Evolutionary conservation across 2,888 invertebrate genomes (phyloP), one percentile per base, ranked within the genome.

Genomic region (Petrophora chlorosata): DNA sequence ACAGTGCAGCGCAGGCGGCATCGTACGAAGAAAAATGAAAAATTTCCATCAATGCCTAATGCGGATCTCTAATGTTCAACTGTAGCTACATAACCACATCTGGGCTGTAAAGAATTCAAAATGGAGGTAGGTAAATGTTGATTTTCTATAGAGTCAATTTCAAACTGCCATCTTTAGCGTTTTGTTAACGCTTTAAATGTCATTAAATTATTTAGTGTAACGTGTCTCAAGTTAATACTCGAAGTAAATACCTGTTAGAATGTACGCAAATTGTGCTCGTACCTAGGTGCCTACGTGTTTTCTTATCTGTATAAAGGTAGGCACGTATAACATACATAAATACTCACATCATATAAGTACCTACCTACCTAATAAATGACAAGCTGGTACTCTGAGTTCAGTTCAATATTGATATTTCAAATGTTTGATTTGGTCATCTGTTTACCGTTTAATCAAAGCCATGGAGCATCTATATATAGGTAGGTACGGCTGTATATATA

Each of bases 111-210:
- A 74, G 69, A 76, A 73, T 73, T 71, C 64, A 69, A 73, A 77
- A 77, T 69, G 70, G 68, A 71, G 72, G 64, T 72, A 70, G 63
- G 72, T 70, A 76, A 81, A 77, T 82, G 69, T 79, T 81, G 76
- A 79, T 77, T 81, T 82, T 82, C 78, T 75, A 76, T 80, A 72
- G 73, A 73, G 73, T 73, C 68, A 74, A 76, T 73, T 73, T 68
- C 65, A 79, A 81, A 80, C 79, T 77, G 80, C 80, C 76, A 85
- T 81, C 73, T 87, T 85, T 86, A 85, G 81, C 83, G 77, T 77
- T 79, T 79, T 81, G 85, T 82, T 84, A 84, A 84, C 76, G 70
- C 68, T 79, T 73, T 67, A 76, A 75, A 81, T 76, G 76, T 66
- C 75, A 73, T 72, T 75, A 79, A 84, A 73, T 40, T 76, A 77